Evolutionary conservation across 2,797 vertebrate genomes (phyloP).

Genomic region (Tapera naevia): DNA sequence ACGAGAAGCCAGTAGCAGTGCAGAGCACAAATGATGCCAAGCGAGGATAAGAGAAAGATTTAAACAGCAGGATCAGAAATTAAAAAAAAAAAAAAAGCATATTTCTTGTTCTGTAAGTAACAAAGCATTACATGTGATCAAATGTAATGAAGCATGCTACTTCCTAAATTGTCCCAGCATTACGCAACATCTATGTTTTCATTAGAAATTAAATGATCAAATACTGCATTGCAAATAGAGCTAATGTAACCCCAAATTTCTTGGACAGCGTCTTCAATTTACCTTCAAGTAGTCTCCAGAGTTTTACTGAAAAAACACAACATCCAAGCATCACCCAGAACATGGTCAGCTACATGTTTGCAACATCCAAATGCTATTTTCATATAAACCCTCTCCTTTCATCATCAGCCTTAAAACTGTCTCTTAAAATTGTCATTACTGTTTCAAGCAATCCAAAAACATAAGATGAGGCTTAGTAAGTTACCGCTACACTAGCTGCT

Average conservation of each 20-base stretch:
- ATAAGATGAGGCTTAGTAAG: neutral
- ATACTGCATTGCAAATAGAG: neutral
- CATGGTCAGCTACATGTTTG: accelerated
- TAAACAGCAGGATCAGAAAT: neutral
- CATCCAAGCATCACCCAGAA: neutral
- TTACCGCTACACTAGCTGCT: neutral
- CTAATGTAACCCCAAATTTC: neutral
- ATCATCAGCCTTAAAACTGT: neutral
- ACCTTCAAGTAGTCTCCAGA: neutral
- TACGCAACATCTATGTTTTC: neutral
- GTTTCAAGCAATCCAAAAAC: neutral
- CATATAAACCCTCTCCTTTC: neutral
- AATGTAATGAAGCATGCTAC: neutral
- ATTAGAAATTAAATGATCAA: neutral
- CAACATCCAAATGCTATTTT: neutral
- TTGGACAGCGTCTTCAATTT: neutral
- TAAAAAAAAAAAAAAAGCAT: accelerated
- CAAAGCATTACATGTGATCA: neutral
- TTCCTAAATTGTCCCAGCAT: neutral
- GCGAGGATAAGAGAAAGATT: neutral
- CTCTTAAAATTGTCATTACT: neutral
- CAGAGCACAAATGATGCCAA: neutral
- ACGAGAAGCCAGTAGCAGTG: neutral
- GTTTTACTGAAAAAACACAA: neutral
- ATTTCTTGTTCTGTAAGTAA: neutral